phyloP scores from a whole-genome alignment of 2,797 vertebrate genomes.

The Momotus momota region DNA sequence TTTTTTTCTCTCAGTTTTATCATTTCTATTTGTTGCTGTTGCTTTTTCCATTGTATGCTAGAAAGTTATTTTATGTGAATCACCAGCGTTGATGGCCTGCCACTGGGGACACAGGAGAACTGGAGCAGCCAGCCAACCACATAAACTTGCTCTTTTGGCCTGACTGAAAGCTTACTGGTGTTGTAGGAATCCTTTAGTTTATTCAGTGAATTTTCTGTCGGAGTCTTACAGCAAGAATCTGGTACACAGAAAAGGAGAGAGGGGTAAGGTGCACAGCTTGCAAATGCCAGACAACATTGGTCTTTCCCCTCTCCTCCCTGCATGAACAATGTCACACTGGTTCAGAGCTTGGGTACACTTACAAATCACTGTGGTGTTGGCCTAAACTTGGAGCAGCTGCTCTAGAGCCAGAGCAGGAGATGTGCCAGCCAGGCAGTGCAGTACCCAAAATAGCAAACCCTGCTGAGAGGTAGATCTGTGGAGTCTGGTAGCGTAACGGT shows the following conservation, averaged over 20 bases:
- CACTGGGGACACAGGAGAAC: background rate
- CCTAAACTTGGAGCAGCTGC: background rate
- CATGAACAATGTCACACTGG: background rate
- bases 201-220: background rate
- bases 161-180: background rate
- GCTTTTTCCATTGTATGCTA: background rate
- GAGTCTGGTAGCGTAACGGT: background rate
- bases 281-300: background rate
- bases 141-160: background rate
- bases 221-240: background rate
- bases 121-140: background rate
- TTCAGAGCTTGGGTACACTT: background rate
- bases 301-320: background rate
- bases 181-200: background rate
- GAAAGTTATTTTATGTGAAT: background rate
- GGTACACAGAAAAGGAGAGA: background rate
- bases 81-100: background rate
- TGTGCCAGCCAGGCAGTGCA: background rate
- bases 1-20: background rate
- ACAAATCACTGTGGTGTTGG: background rate
- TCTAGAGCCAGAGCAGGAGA: background rate
- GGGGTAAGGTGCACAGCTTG: background rate
- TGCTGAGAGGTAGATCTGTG: background rate
- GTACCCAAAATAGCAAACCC: background rate
- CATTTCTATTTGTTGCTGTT: background rate